These are phyloP conservation scores for Yasuhikotakia modesta DNA, from an alignment of 2,797 vertebrate species.

Conservation along the genomic window DNA sequence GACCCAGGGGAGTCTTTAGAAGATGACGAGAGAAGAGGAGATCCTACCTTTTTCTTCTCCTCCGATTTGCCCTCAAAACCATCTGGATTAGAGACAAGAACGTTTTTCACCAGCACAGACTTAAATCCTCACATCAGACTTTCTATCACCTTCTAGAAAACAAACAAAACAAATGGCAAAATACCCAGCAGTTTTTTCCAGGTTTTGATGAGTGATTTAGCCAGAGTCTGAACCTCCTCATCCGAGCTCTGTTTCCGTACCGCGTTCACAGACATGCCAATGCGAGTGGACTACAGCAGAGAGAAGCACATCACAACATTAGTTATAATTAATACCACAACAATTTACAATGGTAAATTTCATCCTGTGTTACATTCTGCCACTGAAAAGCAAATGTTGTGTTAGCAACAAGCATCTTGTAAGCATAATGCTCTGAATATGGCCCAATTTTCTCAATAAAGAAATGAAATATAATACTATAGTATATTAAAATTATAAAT, in stretches of 20 bases:
- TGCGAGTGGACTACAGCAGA: slow-evolving; percentile 84
- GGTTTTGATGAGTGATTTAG: slow-evolving; percentile 94
- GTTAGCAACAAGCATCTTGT: too few relatives aligned
- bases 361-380: too few relatives aligned
- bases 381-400: too few relatives aligned
- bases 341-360: too few relatives aligned
- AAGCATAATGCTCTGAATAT: too few relatives aligned
- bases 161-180: neutral
- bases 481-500: too few relatives aligned
- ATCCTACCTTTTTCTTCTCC: slow-evolving; percentile 81
- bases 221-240: slow-evolving; percentile 89
- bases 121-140: neutral
- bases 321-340: too few relatives aligned
- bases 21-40: slow-evolving; percentile 78
- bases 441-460: too few relatives aligned
- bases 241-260: slow-evolving; percentile 93
- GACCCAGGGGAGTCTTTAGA: slow-evolving; percentile 79
- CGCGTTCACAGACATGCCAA: slow-evolving; percentile 95
- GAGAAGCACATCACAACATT: neutral
- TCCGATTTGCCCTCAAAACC: slow-evolving; percentile 83
- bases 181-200: slow-evolving; percentile 97
- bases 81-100: slow-evolving; percentile 69
- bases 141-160: too few relatives aligned
- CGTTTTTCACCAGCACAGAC: neutral
- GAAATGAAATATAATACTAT: too few relatives aligned